Conservation (phyloP, 2,797 vertebrate species). For the Myiotriccus ornatus region DNA sequence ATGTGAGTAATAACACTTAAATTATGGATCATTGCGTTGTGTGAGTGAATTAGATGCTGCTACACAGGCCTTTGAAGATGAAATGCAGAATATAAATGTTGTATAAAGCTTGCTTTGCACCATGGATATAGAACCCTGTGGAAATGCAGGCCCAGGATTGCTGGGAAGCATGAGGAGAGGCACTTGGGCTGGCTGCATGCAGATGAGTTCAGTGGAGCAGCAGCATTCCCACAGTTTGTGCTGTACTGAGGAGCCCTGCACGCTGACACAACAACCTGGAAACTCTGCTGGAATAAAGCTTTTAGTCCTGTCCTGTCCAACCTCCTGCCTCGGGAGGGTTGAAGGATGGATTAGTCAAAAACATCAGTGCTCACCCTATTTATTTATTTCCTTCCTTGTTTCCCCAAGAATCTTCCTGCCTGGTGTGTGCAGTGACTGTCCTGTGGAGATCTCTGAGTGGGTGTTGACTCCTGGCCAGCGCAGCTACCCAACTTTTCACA, state of each 20-base stretch:
- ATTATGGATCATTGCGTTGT: conserved; percentile 23
- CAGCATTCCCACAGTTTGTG: neutral
- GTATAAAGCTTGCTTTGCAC: neutral
- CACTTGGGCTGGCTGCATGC: neutral
- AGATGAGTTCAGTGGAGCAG: neutral
- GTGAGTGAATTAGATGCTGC: conserved; percentile 31
- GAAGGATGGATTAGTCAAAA: neutral
- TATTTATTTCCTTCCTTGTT: neutral
- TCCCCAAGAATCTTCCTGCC: neutral
- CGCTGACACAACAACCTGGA: neutral
- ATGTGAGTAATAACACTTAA: conserved; percentile 36
- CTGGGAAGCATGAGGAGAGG: neutral
- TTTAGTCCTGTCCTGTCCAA: neutral
- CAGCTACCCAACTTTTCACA: neutral
- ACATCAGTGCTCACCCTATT: neutral
- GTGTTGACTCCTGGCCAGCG: neutral
- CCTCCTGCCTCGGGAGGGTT: neutral
- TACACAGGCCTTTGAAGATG: neutral
- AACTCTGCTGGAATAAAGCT: neutral
- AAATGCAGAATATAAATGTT: neutral
- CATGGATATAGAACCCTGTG: neutral
- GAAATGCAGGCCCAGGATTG: neutral
- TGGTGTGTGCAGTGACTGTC: neutral
- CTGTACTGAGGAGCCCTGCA: neutral
- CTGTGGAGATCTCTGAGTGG: neutral